phyloP scores from a whole-genome alignment of 2,797 vertebrate genomes.

The Mus caroli region DNA sequence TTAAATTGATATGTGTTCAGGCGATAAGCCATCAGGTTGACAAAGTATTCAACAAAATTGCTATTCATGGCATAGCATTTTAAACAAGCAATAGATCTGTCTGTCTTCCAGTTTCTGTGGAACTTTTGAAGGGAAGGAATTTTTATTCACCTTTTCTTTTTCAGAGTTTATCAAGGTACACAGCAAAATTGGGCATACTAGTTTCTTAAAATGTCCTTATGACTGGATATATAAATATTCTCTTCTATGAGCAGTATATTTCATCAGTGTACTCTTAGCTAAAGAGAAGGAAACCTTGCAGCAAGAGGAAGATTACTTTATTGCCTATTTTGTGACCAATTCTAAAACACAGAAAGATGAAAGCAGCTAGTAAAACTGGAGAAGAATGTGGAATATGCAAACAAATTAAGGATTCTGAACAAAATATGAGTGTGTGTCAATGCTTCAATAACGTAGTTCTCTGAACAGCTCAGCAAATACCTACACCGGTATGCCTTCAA shows the following conservation, averaged over 20 bases:
- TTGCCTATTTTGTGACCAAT: constrained; percentile 30
- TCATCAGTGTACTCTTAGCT: background rate
- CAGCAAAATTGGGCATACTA: background rate
- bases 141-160: constrained; percentile 27
- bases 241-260: background rate
- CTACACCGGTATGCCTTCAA: constrained; percentile 58
- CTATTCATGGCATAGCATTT: background rate
- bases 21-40: background rate
- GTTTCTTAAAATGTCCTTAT: background rate
- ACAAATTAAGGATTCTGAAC: constrained; percentile 54
- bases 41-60: background rate
- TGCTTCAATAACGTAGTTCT: constrained; percentile 56
- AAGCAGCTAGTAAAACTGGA: background rate
- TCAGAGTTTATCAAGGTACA: background rate
- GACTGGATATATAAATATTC: background rate
- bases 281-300: background rate
- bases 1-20: background rate
- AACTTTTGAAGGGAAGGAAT: background rate
- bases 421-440: background rate
- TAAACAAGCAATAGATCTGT: background rate
- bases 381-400: background rate
- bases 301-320: background rate
- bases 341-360: background rate
- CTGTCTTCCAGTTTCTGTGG: background rate
- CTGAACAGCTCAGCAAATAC: constrained; percentile 68